These are phyloP conservation scores for Drosophila malerkotliana DNA, from an alignment of 1,140 invertebrate species.

Conservation along the genomic window DNA sequence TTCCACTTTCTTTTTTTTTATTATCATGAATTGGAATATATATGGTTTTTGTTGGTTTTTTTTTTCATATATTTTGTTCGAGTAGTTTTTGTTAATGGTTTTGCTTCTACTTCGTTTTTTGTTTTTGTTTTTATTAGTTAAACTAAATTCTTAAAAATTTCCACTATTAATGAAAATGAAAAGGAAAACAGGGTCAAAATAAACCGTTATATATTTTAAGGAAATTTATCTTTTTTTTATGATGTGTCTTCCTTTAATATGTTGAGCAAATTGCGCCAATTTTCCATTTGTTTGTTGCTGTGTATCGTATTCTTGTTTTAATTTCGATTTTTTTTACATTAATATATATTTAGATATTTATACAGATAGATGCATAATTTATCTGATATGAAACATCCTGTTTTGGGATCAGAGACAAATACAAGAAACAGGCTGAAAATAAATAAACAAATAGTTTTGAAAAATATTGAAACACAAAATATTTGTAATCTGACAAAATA, in stretches of 20 bases:
- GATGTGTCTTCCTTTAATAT: constrained; percentile 36
- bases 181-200: constrained; percentile 27
- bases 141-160: constrained; percentile 73
- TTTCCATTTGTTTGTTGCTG: constrained; percentile 14
- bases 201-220: constrained; percentile 11
- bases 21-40: constrained; percentile 72
- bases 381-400: constrained; percentile 48
- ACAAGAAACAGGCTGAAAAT: constrained; percentile 2
- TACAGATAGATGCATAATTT: constrained; percentile 44
- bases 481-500: constrained; percentile 42
- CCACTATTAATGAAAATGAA: constrained; percentile 53
- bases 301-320: constrained; percentile 2
- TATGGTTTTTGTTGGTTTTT: constrained; percentile 32
- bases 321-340: constrained; percentile 42
- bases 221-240: constrained; percentile 3
- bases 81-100: constrained; percentile 44
- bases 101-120: constrained; percentile 33
- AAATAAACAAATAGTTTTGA: not conserved
- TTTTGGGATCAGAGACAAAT: not conserved
- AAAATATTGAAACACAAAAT: constrained; percentile 30
- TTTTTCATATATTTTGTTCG: constrained; percentile 1
- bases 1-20: constrained; percentile 12
- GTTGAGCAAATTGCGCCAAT: constrained; percentile 74
- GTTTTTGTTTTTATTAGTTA: constrained; percentile 50
- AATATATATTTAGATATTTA: constrained; percentile 48